A percentile compares a stretch with the other conserved stretches of the same genome.
phyloP scores from a whole-genome alignment of 2,888 invertebrate species.

The Eupithecia dodoneata region DNA sequence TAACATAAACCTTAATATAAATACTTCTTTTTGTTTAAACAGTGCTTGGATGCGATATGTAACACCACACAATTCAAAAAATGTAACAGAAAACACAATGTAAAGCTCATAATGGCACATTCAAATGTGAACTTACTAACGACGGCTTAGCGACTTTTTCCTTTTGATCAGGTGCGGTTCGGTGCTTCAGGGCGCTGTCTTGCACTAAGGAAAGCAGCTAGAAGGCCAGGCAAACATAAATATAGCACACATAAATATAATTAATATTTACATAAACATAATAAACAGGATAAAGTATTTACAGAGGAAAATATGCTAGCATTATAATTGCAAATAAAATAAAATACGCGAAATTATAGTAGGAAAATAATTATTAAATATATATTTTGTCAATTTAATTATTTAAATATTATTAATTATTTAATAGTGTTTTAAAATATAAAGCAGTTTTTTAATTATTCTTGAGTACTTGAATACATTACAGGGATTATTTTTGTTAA shows the following conservation, averaged over 20 bases:
- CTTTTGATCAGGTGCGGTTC: constrained; percentile 46
- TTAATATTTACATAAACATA: constrained; percentile 46
- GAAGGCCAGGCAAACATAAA: constrained; percentile 61
- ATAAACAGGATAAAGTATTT: constrained; percentile 18
- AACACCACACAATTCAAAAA: constrained; percentile 37
- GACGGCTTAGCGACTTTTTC: constrained; percentile 59
- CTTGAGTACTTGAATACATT: neutral
- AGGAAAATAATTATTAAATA: neutral
- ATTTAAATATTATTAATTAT: neutral
- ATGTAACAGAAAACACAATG: constrained; percentile 16
- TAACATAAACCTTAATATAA: too few relatives aligned
- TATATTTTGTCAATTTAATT: neutral
- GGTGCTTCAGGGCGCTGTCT: constrained; percentile 64
- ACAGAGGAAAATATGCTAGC: neutral
- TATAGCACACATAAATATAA: constrained; percentile 54
- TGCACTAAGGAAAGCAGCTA: constrained; percentile 77
- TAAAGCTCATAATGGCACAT: constrained; percentile 30
- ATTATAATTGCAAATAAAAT: constrained; percentile 15
- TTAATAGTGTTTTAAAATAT: neutral
- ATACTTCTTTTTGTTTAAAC: neutral
- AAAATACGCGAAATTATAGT: constrained; percentile 13
- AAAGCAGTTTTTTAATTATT: neutral
- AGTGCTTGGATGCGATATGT: constrained; percentile 23
- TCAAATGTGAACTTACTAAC: constrained; percentile 64
- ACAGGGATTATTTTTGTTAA: neutral